phyloP scores from a whole-genome alignment of 2,888 invertebrate genomes.

The Drosophila maculinotata region DNA sequence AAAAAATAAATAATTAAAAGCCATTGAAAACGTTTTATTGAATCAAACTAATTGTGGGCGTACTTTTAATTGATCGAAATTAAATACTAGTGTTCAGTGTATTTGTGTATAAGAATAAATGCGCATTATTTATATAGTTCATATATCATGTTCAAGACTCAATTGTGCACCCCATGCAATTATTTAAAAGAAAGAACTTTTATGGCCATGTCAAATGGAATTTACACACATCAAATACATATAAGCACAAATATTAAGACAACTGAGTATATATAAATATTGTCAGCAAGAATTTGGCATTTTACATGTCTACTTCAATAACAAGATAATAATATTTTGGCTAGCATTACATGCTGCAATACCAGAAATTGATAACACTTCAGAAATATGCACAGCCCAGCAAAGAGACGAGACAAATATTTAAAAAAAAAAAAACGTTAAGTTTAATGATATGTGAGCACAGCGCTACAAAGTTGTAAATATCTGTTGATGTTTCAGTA shows the following conservation, averaged over 20 bases:
- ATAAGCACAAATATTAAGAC: background rate
- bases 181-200: background rate
- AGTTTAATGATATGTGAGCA: slow-evolving; percentile 5
- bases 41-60: slow-evolving; percentile 8
- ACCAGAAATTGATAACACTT: background rate
- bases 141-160: background rate
- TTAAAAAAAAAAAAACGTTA: background rate
- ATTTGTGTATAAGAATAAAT: background rate
- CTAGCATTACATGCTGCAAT: background rate
- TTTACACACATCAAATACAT: background rate
- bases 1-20: no score
- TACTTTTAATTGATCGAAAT: slow-evolving; percentile 12
- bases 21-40: background rate
- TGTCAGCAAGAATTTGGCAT: slow-evolving; percentile 28
- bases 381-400: slow-evolving; percentile 3
- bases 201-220: slow-evolving; percentile 15
- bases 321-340: slow-evolving; percentile 5
- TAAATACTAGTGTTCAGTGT: background rate
- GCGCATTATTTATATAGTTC: slow-evolving; percentile 1
- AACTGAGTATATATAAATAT: background rate
- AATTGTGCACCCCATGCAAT: background rate
- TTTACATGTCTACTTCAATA: slow-evolving; percentile 10
- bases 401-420: slow-evolving; percentile 6
- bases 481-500: slow-evolving; percentile 27
- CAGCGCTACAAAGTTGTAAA: slow-evolving; percentile 7